These are phyloP conservation scores for Oegoconia quadripuncta DNA, from an alignment of 2,888 invertebrate species.

Conservation along the genomic window DNA sequence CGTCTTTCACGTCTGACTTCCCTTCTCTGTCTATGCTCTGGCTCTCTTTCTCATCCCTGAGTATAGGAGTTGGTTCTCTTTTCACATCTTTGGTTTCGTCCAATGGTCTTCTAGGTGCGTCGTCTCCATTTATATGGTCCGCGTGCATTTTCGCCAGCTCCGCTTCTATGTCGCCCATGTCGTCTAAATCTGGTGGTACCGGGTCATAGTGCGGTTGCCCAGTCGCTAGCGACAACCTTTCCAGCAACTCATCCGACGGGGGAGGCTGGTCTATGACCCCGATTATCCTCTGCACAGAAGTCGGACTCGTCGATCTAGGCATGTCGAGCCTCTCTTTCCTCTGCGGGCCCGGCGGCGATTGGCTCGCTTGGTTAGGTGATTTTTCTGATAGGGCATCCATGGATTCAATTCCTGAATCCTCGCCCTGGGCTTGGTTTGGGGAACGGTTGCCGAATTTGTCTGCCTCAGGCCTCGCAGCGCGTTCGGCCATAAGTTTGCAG, in stretches of 20 bases:
- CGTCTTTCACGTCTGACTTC: slow-evolving; percentile 15
- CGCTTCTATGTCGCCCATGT: slow-evolving; percentile 83
- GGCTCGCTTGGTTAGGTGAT: slow-evolving; percentile 92
- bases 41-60: slow-evolving; percentile 27
- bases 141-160: slow-evolving; percentile 84
- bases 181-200: slow-evolving; percentile 68
- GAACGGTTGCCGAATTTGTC: slow-evolving; percentile 67
- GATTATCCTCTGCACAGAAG: slow-evolving; percentile 70
- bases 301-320: slow-evolving; percentile 63
- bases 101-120: slow-evolving; percentile 39
- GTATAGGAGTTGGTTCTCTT: slow-evolving; percentile 53
- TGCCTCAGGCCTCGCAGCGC: slow-evolving; percentile 42
- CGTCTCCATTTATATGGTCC: slow-evolving; percentile 62
- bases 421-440: slow-evolving; percentile 82
- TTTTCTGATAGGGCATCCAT: slow-evolving; percentile 97
- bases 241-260: slow-evolving; percentile 51
- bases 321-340: slow-evolving; percentile 65
- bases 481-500: slow-evolving; percentile 76
- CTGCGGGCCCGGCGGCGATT: slow-evolving; percentile 80
- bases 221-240: slow-evolving; percentile 44
- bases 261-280: slow-evolving; percentile 54
- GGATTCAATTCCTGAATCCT: slow-evolving; percentile 94
- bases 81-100: slow-evolving; percentile 33
- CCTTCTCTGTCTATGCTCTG: slow-evolving; percentile 5
- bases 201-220: slow-evolving; percentile 52